phyloP scores from a whole-genome alignment of 2,888 invertebrate species.

The Bombylius discolor region DNA sequence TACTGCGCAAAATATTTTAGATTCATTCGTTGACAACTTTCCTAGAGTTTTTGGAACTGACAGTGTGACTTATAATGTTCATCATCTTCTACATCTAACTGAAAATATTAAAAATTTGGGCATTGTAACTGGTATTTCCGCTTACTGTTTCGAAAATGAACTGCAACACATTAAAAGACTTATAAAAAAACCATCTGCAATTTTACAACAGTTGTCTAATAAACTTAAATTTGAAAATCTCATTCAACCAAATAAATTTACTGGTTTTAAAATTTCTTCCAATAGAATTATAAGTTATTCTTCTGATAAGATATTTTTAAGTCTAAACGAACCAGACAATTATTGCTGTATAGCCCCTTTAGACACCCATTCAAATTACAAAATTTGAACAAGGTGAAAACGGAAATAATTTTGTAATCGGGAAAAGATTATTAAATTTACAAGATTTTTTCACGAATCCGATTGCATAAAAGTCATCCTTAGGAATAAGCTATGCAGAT shows the following conservation, averaged over 20 bases:
- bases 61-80: conserved; percentile 11
- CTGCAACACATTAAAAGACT: conserved; percentile 12
- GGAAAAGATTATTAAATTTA: background rate
- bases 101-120: conserved; percentile 8
- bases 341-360: conserved; percentile 1
- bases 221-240: background rate
- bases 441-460: background rate
- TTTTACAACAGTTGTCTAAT: conserved; percentile 1
- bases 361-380: background rate
- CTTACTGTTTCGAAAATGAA: conserved; percentile 9
- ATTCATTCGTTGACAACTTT: conserved; percentile 11
- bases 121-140: conserved; percentile 9
- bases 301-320: background rate
- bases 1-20: conserved; percentile 9
- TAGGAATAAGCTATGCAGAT: background rate
- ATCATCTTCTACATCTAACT: conserved; percentile 11
- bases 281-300: background rate
- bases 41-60: conserved; percentile 9
- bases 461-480: background rate
- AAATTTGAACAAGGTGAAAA: background rate
- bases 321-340: background rate
- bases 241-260: background rate
- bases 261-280: background rate
- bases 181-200: background rate
- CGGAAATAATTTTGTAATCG: background rate